Evolutionary conservation across 2,888 invertebrate genomes (phyloP), one percentile per base, ranked within the genome.

Genomic region (Caenorhabditis afra): DNA sequence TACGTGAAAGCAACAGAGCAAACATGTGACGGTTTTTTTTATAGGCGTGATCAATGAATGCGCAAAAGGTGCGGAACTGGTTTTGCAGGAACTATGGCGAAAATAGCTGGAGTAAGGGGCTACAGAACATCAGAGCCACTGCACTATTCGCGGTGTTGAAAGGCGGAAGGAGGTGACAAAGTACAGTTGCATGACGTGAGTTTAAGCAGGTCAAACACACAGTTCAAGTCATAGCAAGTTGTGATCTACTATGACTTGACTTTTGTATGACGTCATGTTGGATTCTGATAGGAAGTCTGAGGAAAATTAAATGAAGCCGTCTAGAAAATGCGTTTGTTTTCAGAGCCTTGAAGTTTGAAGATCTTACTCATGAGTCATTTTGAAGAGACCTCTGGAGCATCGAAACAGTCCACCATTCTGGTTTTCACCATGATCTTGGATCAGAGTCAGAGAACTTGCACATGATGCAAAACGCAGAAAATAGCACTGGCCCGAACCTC

Each of bases 121-220:
- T 37, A 35, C 35, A 57, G 41, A 41, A 49, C 39, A 45, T 37
- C 37, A 16, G 39, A 11, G 16, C 35, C 52, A 50, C 11, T 50
- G n/a, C 29, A 16, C 35, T 22, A 44, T 49, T 57, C 47, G 41
- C 7, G 35, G 37, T 35, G 39, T 18, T 7, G 37, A 53, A 11
- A 29, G 12, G 22, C 12, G 41, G 14, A 16, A 49, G 29, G 7
- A 7, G 29, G 11, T 4, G 65, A 37, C 22, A 61, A 66, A 66
- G 66, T 68, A 49, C 57, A 49, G 14, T 16, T 14, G 49, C 45
- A 68, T 68, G 68, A 68, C 68, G 68, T 68, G 59, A 44, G 35
- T 35, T 53, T 29, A 29, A 3, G 22, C 14, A 16, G 16, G 35
- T 53, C 37, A 53, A 53, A 18, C 29, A 52, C 23, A 52, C 52